Base-by-base conservation (phyloP, 2,888 invertebrate species). In the Quadriops clusia region DNA sequence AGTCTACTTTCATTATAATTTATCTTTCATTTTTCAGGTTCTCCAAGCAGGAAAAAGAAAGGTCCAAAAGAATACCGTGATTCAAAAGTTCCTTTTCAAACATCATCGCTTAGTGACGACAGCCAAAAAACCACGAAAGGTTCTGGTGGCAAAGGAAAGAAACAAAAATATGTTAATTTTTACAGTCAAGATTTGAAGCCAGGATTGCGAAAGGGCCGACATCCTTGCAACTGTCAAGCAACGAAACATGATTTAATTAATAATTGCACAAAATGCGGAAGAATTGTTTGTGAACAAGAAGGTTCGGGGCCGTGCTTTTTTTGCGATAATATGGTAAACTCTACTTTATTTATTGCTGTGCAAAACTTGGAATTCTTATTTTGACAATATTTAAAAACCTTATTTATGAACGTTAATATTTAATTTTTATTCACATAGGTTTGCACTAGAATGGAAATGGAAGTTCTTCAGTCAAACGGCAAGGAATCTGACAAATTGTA, bases 281-380 rank as follows among this genome's bases (percentile, higher is more conserved):
- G 94, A 33, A 83, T 99, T 37, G 84, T 97, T 4, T 98, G 97
- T 59, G 73, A 73, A 32, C 91, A 94, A 61, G 98, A 98, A 64
- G 95, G 97, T 2, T 83, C 93, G 5, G 98, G 98, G 0, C 91
- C 94, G 0, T 98, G 98, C 53, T 70, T 94, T 23, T 91, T 80
- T 54, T 98, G 98, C 64, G 84, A 80, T 1, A 73, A 74, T 47
- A 63, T 89, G 56, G 95, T 97, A 57, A 59, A 51, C 38, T 36
- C 27, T 15, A 12, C 5, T 10, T 12, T 13, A 4, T 1, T n/a
- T n/a, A n/a, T n/a, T n/a, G n/a, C n/a, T n/a, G n/a, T n/a, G n/a
- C n/a, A 31, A 16, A 7, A 36, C 15, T 30, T 12, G 3, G 10
- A 12, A 25, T 12, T 15, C 11, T 25, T 3, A 21, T 25, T 20